Conservation (phyloP, 2,797 vertebrate species). For the Poecilia wingei region DNA sequence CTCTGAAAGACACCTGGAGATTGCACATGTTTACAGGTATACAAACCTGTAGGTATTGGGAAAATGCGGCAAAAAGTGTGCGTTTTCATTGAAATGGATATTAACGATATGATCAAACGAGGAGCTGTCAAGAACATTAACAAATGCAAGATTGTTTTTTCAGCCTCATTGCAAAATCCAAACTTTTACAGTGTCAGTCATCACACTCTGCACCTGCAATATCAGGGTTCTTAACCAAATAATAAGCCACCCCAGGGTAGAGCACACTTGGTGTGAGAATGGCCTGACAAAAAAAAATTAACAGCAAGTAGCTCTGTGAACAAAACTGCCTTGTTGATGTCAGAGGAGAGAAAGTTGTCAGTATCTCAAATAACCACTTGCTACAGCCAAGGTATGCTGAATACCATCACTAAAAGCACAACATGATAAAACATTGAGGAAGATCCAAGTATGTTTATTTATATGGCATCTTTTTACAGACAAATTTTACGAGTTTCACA, state of each 20-base stretch:
- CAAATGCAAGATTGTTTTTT: background rate
- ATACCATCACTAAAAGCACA: background rate
- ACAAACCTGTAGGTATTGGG: background rate
- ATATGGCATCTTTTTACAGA: background rate
- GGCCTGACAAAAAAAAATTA: background rate
- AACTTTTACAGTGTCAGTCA: background rate
- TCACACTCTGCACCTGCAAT: too few species aligned
- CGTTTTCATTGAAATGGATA: background rate
- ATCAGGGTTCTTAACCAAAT: too few species aligned
- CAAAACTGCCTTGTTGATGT: background rate
- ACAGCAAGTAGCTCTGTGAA: background rate
- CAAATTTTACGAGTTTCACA: background rate
- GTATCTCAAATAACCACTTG: background rate
- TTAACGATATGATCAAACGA: too few species aligned
- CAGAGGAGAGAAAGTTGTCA: background rate
- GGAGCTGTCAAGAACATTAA: background rate
- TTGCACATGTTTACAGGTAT: background rate
- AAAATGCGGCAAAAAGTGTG: background rate
- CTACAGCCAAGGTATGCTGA: background rate
- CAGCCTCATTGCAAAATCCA: background rate
- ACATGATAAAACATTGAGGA: background rate
- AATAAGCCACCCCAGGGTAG: too few species aligned
- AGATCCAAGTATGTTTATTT: background rate
- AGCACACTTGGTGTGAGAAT: background rate
- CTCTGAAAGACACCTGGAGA: background rate